phyloP scores from a whole-genome alignment of 2,113 vertebrate species.

The Microcebus lehilahytsara region DNA sequence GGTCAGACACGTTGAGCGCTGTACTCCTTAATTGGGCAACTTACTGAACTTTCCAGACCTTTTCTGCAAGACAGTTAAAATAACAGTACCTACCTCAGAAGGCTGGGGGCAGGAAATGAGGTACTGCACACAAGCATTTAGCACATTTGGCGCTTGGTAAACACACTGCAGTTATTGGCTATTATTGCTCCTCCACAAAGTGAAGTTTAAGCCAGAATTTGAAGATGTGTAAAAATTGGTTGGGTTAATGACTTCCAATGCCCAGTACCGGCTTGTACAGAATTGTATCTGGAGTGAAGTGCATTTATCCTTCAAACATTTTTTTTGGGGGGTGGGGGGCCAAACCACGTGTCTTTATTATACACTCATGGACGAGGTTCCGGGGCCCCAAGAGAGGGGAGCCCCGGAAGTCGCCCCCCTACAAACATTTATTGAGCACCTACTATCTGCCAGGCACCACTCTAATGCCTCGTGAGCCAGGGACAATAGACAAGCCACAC shows the following conservation, averaged over 20 bases:
- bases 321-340: background rate
- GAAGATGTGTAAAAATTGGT: background rate
- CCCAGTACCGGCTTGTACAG: background rate
- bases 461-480: background rate
- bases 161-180: background rate
- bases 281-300: background rate
- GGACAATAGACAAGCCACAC: background rate
- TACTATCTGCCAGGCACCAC: background rate
- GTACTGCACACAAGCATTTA: background rate
- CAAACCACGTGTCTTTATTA: too few relatives aligned
- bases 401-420: too few relatives aligned
- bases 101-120: background rate
- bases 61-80: background rate
- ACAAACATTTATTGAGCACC: background rate
- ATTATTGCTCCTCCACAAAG: background rate
- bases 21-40: background rate
- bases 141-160: background rate
- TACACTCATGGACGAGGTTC: too few relatives aligned
- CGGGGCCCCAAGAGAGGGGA: too few relatives aligned
- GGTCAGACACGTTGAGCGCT: background rate
- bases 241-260: background rate
- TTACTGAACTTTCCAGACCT: background rate
- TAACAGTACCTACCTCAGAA: background rate
- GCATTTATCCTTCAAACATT: background rate
- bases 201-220: background rate